Evolutionary conservation across 2,797 vertebrate genomes (phyloP).

Genomic region (Loriculus beryllinus): DNA sequence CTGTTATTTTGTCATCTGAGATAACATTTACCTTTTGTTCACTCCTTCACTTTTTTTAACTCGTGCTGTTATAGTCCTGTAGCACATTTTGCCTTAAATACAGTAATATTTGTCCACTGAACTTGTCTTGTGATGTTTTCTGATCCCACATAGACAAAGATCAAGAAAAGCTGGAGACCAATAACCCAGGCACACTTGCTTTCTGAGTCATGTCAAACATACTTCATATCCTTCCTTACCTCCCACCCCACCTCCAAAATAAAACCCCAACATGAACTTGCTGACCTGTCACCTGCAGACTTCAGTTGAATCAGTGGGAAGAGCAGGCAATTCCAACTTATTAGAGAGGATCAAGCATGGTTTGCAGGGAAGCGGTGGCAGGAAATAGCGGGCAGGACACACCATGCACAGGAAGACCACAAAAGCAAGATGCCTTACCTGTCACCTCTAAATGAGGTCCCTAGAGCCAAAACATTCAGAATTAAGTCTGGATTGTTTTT

Average conservation of each 20-base stretch:
- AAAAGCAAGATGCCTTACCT: neutral
- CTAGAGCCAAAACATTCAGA: neutral
- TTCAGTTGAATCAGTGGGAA: neutral
- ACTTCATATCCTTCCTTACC: neutral
- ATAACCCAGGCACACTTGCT: neutral
- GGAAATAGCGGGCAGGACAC: neutral
- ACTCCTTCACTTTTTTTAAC: conserved; percentile 15
- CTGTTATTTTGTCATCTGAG: neutral
- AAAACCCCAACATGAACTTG: neutral
- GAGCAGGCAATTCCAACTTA: neutral
- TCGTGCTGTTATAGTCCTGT: neutral
- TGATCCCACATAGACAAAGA: neutral
- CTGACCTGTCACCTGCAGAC: neutral
- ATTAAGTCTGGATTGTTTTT: neutral
- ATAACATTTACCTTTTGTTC: conserved; percentile 34
- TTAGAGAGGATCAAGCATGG: neutral
- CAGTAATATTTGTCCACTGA: neutral
- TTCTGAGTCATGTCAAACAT: neutral
- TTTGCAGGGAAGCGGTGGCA: neutral
- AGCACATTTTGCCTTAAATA: neutral
- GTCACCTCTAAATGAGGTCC: neutral
- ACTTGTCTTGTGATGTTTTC: neutral
- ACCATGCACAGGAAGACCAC: neutral
- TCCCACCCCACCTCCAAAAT: neutral
- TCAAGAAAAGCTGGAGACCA: neutral